Conservation (phyloP, 2,113 vertebrate species). For the Lethenteron camtschaticum region DNA sequence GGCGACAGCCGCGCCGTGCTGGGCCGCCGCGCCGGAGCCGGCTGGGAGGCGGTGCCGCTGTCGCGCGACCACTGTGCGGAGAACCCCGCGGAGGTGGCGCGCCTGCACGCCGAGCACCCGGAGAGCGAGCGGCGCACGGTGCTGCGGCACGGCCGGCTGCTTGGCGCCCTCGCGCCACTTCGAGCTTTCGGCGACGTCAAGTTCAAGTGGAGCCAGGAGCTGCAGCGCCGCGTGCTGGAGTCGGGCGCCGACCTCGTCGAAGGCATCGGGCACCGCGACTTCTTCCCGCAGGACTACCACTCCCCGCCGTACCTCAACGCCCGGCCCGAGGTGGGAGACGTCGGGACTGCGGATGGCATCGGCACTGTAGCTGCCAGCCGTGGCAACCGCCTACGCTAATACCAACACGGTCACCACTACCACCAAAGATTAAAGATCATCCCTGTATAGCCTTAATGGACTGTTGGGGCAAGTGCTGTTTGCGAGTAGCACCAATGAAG, state of each 20-base stretch:
- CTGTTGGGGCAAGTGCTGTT: too few relatives aligned
- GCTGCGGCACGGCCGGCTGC: not conserved
- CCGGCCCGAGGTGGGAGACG: conserved; percentile 12
- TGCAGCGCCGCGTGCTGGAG: conserved; percentile 1
- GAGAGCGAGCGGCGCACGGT: not conserved
- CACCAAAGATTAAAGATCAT: too few relatives aligned
- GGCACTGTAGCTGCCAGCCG: too few relatives aligned
- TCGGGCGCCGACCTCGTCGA: not conserved
- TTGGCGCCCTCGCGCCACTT: not conserved
- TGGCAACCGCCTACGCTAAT: too few relatives aligned
- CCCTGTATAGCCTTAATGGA: too few relatives aligned
- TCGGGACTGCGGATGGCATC: too few relatives aligned
- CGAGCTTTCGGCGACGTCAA: conserved; percentile 3
- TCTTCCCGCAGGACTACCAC: not conserved
- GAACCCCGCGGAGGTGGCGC: conserved; percentile 20
- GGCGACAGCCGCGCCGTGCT: conserved; percentile 87
- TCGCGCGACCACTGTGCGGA: conserved; percentile 23
- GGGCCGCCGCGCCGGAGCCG: conserved; percentile 21
- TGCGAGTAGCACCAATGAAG: too few relatives aligned
- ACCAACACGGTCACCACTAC: too few relatives aligned
- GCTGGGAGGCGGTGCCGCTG: conserved; percentile 18
- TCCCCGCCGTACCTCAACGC: conserved; percentile 1
- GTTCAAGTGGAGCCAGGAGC: conserved; percentile 6
- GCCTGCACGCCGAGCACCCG: conserved; percentile 3
- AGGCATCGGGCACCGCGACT: conserved; percentile 9